Evolutionary conservation across 2,888 invertebrate genomes (phyloP).

Genomic region (Agrotis segetum): DNA sequence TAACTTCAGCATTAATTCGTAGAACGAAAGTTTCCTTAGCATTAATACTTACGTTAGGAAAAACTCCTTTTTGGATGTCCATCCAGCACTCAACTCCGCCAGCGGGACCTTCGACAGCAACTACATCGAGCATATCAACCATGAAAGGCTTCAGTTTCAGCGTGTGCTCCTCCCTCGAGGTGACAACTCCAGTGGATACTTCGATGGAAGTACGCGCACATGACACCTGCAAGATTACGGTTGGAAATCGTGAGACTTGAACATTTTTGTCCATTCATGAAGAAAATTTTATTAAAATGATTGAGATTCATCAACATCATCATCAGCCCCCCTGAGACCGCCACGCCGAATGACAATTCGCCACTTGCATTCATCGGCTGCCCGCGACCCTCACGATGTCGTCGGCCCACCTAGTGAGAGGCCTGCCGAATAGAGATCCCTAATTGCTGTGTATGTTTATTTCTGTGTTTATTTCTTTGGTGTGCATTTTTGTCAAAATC

Average conservation of each 20-base stretch:
- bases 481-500: too few relatives aligned
- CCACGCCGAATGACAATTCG: too few relatives aligned
- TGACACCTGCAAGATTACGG: conserved; percentile 78
- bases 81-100: conserved; percentile 94
- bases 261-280: neutral
- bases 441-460: too few relatives aligned
- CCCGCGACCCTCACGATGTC: too few relatives aligned
- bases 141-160: conserved; percentile 92
- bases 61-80: conserved; percentile 94
- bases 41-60: conserved; percentile 91
- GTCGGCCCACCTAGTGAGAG: too few relatives aligned
- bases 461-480: too few relatives aligned
- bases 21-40: neutral
- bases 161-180: conserved; percentile 77
- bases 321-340: too few relatives aligned
- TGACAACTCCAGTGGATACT: conserved; percentile 78
- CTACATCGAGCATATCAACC: conserved; percentile 93
- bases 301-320: too few relatives aligned
- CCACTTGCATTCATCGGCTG: too few relatives aligned
- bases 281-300: too few relatives aligned
- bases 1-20: neutral
- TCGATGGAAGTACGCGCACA: conserved; percentile 84
- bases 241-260: neutral
- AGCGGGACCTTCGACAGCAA: conserved; percentile 92
- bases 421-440: too few relatives aligned